Evolutionary conservation across 1,140 invertebrate species (phyloP).

Genomic region (Trichogramma pretiosum): DNA sequence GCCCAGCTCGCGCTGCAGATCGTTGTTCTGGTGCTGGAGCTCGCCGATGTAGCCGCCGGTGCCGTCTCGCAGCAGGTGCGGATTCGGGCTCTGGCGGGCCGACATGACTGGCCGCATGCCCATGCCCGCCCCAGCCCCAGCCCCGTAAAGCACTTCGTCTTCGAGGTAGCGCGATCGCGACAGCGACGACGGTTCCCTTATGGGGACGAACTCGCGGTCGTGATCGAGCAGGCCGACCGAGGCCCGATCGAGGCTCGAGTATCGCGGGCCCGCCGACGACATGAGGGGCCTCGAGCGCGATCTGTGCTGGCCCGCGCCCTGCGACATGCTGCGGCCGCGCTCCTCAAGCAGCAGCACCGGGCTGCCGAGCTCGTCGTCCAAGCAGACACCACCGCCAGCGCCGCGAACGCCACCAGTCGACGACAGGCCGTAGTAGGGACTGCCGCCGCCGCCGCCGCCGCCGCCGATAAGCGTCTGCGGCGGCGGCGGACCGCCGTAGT

Average conservation of each 20-base stretch:
- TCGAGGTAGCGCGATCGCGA: constrained; percentile 62
- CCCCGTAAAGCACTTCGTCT: constrained; percentile 49
- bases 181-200: constrained; percentile 59
- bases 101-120: constrained; percentile 50
- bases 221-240: constrained; percentile 52
- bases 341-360: constrained; percentile 57
- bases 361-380: constrained; percentile 60
- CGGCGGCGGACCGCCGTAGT: constrained; percentile 35
- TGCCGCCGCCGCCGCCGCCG: constrained; percentile 52
- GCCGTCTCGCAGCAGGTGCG: constrained; percentile 43
- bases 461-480: constrained; percentile 50
- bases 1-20: constrained; percentile 91
- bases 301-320: constrained; percentile 50
- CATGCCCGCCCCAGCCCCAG: neutral
- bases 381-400: constrained; percentile 54
- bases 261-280: constrained; percentile 51
- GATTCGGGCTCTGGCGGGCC: constrained; percentile 62
- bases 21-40: constrained; percentile 88
- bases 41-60: constrained; percentile 73
- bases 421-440: constrained; percentile 52
- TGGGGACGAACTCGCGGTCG: constrained; percentile 74
- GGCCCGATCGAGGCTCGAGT: constrained; percentile 68
- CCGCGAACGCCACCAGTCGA: constrained; percentile 63
- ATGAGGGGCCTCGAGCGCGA: constrained; percentile 53
- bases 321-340: constrained; percentile 52